Evolutionary conservation across 2,797 vertebrate species (phyloP).

Genomic region (Helarctos malayanus): DNA sequence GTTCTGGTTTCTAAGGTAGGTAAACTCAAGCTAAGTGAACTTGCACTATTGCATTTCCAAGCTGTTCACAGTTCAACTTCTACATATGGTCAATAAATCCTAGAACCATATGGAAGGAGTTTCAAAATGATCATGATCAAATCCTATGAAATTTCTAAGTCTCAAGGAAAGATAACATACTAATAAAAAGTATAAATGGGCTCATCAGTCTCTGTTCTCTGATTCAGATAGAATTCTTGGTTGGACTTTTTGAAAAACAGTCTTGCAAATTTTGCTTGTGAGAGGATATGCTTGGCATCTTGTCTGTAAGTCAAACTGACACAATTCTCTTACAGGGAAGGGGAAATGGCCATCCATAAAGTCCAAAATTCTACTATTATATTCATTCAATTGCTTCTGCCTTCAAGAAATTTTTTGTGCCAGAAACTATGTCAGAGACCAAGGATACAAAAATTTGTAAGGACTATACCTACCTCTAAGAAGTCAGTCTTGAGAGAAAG

Average conservation of each 20-base stretch:
- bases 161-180: neutral
- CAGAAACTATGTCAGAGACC: neutral
- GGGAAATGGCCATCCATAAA: constrained; percentile 22
- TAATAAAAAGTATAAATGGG: constrained; percentile 38
- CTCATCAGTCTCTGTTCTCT: neutral
- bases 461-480: neutral
- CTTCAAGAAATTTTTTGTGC: neutral
- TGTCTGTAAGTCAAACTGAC: constrained; percentile 50
- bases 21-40: neutral
- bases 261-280: constrained; percentile 31
- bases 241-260: neutral
- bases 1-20: constrained; percentile 20
- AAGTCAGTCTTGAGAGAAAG: neutral
- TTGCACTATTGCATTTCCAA: neutral
- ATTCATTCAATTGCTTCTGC: constrained; percentile 7
- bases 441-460: constrained; percentile 46
- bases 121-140: neutral
- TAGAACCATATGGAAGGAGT: neutral
- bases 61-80: constrained; percentile 6
- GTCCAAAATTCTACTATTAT: constrained; percentile 34
- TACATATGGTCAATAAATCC: constrained; percentile 31
- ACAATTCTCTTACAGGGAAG: neutral
- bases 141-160: neutral
- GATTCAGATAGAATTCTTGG: neutral
- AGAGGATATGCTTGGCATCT: neutral